Evolutionary conservation across 2,113 vertebrate species (phyloP).

Genomic region (Microtus oregoni): DNA sequence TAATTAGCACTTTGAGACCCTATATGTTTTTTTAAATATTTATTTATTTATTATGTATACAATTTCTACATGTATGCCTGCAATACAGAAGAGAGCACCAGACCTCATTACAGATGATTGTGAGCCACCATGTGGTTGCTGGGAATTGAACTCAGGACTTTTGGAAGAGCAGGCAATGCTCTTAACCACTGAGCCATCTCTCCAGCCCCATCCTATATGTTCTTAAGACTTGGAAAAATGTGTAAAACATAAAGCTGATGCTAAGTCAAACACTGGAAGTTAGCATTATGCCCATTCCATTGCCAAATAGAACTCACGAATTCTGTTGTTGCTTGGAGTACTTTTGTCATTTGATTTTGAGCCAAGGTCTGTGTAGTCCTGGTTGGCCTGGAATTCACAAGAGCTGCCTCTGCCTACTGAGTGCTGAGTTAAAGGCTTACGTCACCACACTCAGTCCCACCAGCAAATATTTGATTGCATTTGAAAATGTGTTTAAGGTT

Average conservation of each 20-base stretch:
- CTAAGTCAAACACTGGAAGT: conserved; percentile 45
- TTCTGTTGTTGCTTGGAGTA: not conserved
- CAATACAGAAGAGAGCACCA: no score
- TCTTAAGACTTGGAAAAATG: not conserved
- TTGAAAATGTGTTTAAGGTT: conserved; percentile 30
- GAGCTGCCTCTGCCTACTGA: not conserved
- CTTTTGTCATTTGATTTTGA: not conserved
- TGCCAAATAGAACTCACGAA: not conserved
- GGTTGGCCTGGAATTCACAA: not conserved
- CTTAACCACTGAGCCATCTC: no score
- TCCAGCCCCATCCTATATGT: not conserved
- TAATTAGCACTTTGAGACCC: not conserved
- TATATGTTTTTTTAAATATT: not conserved
- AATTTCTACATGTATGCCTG: no score
- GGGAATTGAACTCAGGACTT: no score
- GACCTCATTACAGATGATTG: no score
- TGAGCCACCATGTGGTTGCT: no score
- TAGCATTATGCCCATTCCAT: not conserved
- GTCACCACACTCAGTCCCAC: not conserved
- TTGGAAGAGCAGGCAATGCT: no score
- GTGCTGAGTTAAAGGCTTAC: not conserved
- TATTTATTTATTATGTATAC: no score
- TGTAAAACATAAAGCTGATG: not conserved
- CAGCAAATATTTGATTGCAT: conserved; percentile 8
- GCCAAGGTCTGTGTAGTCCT: no score